These are phyloP conservation scores for Anadara kagoshimensis DNA, from an alignment of 1,140 invertebrate genomes.

Conservation along the genomic window DNA sequence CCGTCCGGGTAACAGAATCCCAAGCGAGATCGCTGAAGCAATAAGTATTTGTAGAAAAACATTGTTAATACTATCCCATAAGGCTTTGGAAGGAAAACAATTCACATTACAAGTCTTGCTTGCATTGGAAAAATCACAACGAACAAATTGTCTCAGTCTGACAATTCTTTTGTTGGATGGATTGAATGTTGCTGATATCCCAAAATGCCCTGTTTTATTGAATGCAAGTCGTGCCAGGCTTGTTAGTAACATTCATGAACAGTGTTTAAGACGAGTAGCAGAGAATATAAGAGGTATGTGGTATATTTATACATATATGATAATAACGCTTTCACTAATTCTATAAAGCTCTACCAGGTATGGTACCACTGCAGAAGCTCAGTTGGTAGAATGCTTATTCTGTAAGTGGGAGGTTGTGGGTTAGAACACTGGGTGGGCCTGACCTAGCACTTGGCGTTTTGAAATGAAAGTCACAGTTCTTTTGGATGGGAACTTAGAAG, in stretches of 20 bases:
- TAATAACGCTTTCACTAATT: no score
- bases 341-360: no score
- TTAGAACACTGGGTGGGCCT: no score
- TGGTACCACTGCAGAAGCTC: no score
- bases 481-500: no score
- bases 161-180: constrained; percentile 31
- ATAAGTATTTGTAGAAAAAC: constrained; percentile 22
- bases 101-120: constrained; percentile 25
- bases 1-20: not conserved
- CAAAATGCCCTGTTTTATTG: constrained; percentile 20
- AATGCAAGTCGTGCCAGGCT: constrained; percentile 20
- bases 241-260: constrained; percentile 24
- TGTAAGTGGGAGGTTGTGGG: no score
- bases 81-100: not conserved
- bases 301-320: no score
- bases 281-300: constrained; percentile 16
- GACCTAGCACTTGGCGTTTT: no score
- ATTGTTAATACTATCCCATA: constrained; percentile 26
- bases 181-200: constrained; percentile 7
- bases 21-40: constrained; percentile 10
- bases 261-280: constrained; percentile 11
- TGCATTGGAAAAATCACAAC: constrained; percentile 20
- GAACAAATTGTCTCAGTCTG: constrained; percentile 6
- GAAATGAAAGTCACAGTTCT: no score
- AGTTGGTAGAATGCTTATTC: no score